Conservation (phyloP, 1,140 invertebrate species). For the Megalonaias nervosa region DNA sequence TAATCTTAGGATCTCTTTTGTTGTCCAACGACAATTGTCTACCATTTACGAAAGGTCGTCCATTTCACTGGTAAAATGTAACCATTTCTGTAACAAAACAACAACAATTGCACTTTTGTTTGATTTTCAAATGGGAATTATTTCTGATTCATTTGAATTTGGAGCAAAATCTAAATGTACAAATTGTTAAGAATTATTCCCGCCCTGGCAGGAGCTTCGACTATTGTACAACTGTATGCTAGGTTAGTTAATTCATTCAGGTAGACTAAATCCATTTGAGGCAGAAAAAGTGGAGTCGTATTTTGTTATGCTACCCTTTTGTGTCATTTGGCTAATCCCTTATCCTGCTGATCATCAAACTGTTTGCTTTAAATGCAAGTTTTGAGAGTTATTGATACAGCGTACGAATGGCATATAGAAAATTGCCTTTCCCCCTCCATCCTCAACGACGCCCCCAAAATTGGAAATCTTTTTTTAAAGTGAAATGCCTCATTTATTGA, state of each 20-base stretch:
- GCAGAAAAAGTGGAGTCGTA: too few relatives aligned
- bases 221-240: conserved; percentile 25
- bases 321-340: too few relatives aligned
- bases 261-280: conserved; percentile 32
- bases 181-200: conserved; percentile 39
- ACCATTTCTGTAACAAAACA: conserved; percentile 25
- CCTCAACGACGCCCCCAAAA: too few relatives aligned
- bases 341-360: too few relatives aligned
- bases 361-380: too few relatives aligned
- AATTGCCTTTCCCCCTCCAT: too few relatives aligned
- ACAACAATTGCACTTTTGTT: conserved; percentile 37
- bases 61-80: conserved; percentile 24
- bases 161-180: conserved; percentile 38
- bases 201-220: conserved; percentile 23
- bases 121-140: conserved; percentile 37
- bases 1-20: conserved; percentile 1
- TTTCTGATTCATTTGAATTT: conserved; percentile 37
- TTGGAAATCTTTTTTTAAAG: too few relatives aligned
- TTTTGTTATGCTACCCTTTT: too few relatives aligned
- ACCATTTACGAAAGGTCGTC: conserved; percentile 10
- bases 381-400: too few relatives aligned
- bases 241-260: conserved; percentile 22
- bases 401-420: too few relatives aligned
- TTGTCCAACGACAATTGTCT: background rate
- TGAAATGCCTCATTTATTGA: too few relatives aligned